Evolutionary conservation across 2,888 invertebrate genomes (phyloP).

Genomic region (Hirtodrosophila histrioides): DNA sequence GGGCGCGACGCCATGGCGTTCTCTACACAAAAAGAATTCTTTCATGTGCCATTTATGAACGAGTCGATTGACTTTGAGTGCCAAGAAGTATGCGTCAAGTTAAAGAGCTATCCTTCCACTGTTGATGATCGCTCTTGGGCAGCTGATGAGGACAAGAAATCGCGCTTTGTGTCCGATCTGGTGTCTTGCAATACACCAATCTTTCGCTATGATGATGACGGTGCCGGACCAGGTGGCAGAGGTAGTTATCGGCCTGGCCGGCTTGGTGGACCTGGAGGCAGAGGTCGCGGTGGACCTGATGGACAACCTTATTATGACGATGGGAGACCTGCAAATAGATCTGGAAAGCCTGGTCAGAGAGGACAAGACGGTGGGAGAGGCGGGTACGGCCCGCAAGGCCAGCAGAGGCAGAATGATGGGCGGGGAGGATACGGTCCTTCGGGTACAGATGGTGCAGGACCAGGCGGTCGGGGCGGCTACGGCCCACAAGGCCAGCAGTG

Average conservation of each 20-base stretch:
- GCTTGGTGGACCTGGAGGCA: not conserved
- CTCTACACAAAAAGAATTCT: slow-evolving; percentile 83
- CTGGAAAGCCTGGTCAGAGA: slow-evolving; percentile 1
- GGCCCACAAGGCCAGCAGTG: not conserved
- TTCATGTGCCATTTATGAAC: slow-evolving; percentile 80
- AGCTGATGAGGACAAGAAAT: slow-evolving; percentile 71
- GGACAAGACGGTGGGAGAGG: slow-evolving; percentile 5
- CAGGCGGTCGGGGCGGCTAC: not conserved
- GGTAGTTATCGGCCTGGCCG: slow-evolving; percentile 5
- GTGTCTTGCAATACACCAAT: slow-evolving; percentile 73
- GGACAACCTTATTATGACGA: slow-evolving; percentile 8
- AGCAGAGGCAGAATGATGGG: not conserved
- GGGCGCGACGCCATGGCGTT: slow-evolving; percentile 76
- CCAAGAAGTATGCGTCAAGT: slow-evolving; percentile 66
- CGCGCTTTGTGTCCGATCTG: slow-evolving; percentile 81
- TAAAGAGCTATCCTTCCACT: slow-evolving; percentile 81
- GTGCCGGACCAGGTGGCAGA: slow-evolving; percentile 17
- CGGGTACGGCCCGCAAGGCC: not conserved
- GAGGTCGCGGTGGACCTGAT: not conserved
- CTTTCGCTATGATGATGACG: slow-evolving; percentile 1
- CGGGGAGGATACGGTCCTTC: not conserved
- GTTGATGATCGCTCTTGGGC: slow-evolving; percentile 82
- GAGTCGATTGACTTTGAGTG: slow-evolving; percentile 64
- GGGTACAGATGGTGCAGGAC: not conserved
- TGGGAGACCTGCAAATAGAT: not conserved